phyloP scores from a whole-genome alignment of 1,140 invertebrate genomes.

The Cyphomyrmex costatus region DNA sequence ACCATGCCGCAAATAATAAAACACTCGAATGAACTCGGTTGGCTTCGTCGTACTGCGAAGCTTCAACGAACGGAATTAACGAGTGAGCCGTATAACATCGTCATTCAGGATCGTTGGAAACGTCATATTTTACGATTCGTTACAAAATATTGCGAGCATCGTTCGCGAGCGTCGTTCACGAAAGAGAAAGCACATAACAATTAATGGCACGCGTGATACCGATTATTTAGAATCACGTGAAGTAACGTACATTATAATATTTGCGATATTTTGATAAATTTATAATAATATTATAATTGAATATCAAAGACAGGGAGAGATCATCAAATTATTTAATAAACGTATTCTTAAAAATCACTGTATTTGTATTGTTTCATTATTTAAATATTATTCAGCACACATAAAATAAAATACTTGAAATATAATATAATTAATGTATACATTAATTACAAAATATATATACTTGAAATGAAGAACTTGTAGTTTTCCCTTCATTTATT shows the following conservation, averaged over 20 bases:
- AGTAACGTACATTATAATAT: not conserved
- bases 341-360: not conserved
- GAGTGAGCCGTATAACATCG: constrained; percentile 29
- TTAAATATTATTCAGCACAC: not conserved
- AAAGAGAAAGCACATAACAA: constrained; percentile 11
- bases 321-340: not conserved
- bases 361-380: not conserved
- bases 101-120: constrained; percentile 29
- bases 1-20: constrained; percentile 55
- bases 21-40: constrained; percentile 54
- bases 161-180: not conserved
- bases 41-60: constrained; percentile 21
- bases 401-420: not conserved
- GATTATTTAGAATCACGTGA: constrained; percentile 22
- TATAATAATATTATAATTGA: not conserved
- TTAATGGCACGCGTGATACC: constrained; percentile 10
- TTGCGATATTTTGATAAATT: not conserved
- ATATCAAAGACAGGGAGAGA: not conserved
- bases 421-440: not conserved
- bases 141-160: constrained; percentile 40
- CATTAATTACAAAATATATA: not conserved
- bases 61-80: constrained; percentile 42
- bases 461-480: not conserved
- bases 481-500: not conserved
- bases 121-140: constrained; percentile 54